Percentiles rank a stretch among this genome's conserved stretches.
Conservation (phyloP, 2,888 invertebrate genomes). For the Tenthredo notha region DNA sequence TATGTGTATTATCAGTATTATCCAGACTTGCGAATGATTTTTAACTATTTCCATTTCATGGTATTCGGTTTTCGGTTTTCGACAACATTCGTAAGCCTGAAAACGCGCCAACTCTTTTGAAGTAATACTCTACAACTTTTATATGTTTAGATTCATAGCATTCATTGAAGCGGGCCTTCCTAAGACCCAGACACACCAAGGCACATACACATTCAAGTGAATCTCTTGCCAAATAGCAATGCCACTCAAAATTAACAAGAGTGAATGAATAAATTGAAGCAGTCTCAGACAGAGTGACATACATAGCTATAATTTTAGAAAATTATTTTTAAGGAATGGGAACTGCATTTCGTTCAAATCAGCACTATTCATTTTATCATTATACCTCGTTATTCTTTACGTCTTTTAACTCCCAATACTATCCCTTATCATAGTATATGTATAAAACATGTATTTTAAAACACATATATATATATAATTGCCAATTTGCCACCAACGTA, state of each 20-base stretch:
- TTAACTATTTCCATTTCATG: not conserved
- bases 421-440: not conserved
- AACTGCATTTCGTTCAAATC: not conserved
- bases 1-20: slow-evolving; percentile 25
- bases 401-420: not conserved
- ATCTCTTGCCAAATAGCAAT: slow-evolving; percentile 64
- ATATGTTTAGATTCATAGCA: slow-evolving; percentile 66
- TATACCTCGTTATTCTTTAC: not conserved
- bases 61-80: not conserved
- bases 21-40: slow-evolving; percentile 11
- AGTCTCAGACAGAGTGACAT: not conserved
- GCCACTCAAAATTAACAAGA: slow-evolving; percentile 28
- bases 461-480: not conserved
- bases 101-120: slow-evolving; percentile 14
- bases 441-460: not conserved
- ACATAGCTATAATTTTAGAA: not conserved
- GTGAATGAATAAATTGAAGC: slow-evolving; percentile 20
- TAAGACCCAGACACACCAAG: slow-evolving; percentile 11
- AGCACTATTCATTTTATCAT: not conserved
- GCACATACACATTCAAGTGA: slow-evolving; percentile 33
- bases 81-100: not conserved
- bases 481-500: not conserved
- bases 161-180: slow-evolving; percentile 55
- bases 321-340: not conserved
- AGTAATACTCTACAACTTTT: slow-evolving; percentile 51